A percentile compares a stretch with the other conserved stretches of the same genome.
phyloP scores from a whole-genome alignment of 2,888 invertebrate species.

The Diaperis boleti region DNA sequence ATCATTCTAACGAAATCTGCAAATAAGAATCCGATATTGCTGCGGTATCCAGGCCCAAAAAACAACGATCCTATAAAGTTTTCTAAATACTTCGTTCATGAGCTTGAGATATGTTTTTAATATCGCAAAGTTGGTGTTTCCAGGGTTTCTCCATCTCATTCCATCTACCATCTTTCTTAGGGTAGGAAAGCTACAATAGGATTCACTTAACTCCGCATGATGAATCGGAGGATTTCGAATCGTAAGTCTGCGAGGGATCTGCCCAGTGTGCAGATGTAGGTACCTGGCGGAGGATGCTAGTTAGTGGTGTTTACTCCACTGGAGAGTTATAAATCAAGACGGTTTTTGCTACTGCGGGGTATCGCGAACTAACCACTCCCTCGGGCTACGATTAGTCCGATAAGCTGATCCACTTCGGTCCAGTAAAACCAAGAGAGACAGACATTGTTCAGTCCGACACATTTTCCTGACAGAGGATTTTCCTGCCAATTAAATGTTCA shows the following conservation, averaged over 20 bases:
- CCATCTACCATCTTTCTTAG: slow-evolving; percentile 33
- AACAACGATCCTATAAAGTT: slow-evolving; percentile 5
- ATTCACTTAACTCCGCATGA: slow-evolving; percentile 45
- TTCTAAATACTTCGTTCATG: not conserved
- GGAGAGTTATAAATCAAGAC: slow-evolving; percentile 58
- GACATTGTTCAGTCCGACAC: slow-evolving; percentile 32
- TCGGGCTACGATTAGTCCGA: slow-evolving; percentile 59
- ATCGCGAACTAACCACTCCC: slow-evolving; percentile 61
- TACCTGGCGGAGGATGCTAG: slow-evolving; percentile 46
- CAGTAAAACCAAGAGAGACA: slow-evolving; percentile 42
- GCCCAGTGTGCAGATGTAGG: slow-evolving; percentile 14
- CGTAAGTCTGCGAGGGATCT: slow-evolving; percentile 48
- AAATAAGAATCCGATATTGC: slow-evolving; percentile 25
- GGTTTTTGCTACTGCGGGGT: slow-evolving; percentile 56
- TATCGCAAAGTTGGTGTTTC: slow-evolving; percentile 12
- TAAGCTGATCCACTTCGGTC: slow-evolving; percentile 56
- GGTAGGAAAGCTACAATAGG: slow-evolving; percentile 41
- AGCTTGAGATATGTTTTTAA: slow-evolving; percentile 31
- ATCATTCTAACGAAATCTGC: slow-evolving; percentile 17
- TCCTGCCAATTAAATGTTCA: slow-evolving; percentile 42
- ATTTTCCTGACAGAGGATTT: slow-evolving; percentile 38
- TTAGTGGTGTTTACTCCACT: slow-evolving; percentile 58
- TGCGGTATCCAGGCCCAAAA: slow-evolving; percentile 1
- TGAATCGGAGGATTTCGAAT: slow-evolving; percentile 49
- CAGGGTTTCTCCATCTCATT: not conserved